Percentiles rank a stretch among this genome's conserved stretches.
phyloP scores from a whole-genome alignment of 2,797 vertebrate species.

The Sebastes cheni region DNA sequence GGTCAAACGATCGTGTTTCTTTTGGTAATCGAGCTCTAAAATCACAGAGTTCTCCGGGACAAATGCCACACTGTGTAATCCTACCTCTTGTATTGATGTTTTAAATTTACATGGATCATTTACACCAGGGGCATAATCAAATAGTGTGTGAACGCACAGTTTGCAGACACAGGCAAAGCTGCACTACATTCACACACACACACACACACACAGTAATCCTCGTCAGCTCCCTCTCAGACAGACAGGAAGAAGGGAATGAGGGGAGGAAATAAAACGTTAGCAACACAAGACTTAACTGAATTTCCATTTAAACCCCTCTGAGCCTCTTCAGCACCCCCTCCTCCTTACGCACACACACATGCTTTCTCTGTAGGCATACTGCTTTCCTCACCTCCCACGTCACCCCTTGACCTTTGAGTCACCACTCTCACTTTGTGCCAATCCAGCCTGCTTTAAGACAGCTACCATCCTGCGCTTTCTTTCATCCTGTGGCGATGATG shows the following conservation, averaged over 20 bases:
- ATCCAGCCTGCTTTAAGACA: slow-evolving; percentile 9
- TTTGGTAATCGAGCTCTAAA: background rate
- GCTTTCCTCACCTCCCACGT: slow-evolving; percentile 16
- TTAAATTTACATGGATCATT: slow-evolving; percentile 27
- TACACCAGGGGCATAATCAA: background rate
- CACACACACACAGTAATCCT: slow-evolving; percentile 14
- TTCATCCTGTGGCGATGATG: slow-evolving; percentile 6
- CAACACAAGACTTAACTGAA: slow-evolving; percentile 59
- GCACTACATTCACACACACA: background rate
- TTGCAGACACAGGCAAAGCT: slow-evolving; percentile 3
- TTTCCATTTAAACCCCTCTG: slow-evolving; percentile 57
- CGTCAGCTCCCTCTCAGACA: slow-evolving; percentile 42
- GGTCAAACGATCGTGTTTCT: background rate
- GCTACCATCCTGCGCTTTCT: slow-evolving; percentile 15
- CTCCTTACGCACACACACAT: background rate
- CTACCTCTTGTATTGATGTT: background rate
- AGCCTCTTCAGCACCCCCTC: background rate
- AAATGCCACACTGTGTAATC: background rate
- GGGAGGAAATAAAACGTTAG: slow-evolving; percentile 41
- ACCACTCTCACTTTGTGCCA: slow-evolving; percentile 10
- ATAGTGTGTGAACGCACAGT: slow-evolving; percentile 9
- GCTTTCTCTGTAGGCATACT: background rate
- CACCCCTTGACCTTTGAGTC: slow-evolving; percentile 27
- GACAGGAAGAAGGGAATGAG: slow-evolving; percentile 52
- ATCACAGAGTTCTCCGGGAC: background rate